A percentile compares a stretch with the other conserved stretches of the same genome.
phyloP scores from a whole-genome alignment of 2,888 invertebrate species.

The Erebia ligea region DNA sequence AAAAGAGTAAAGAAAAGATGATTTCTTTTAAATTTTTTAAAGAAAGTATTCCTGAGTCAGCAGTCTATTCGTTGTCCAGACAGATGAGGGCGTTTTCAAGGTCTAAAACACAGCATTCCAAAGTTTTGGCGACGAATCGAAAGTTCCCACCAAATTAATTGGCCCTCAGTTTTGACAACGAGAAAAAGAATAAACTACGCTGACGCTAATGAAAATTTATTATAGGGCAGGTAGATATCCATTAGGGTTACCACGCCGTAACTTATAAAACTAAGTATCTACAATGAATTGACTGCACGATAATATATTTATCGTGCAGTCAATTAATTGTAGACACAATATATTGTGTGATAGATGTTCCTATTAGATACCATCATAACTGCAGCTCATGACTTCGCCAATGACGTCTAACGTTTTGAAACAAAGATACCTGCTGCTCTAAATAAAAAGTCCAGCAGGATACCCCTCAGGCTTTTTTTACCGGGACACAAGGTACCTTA shows the following conservation, averaged over 20 bases:
- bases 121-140: conserved; percentile 59
- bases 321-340: too few species aligned
- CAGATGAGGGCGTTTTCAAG: conserved; percentile 45
- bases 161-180: conserved; percentile 53
- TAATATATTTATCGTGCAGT: too few species aligned
- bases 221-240: conserved; percentile 38
- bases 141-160: conserved; percentile 59
- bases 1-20: neutral
- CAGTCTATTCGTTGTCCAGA: conserved; percentile 28
- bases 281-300: too few species aligned
- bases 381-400: too few species aligned
- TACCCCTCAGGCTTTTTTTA: too few species aligned
- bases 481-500: too few species aligned
- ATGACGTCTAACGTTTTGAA: too few species aligned
- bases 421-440: too few species aligned
- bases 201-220: conserved; percentile 61
- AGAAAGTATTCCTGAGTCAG: neutral
- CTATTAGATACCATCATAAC: too few species aligned
- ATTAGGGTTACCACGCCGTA: conserved; percentile 5
- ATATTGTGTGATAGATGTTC: neutral
- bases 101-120: conserved; percentile 50
- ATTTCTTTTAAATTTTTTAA: neutral
- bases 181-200: conserved; percentile 53
- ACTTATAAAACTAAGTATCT: neutral
- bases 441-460: too few species aligned